A percentile compares a stretch with the other conserved stretches of the same genome.
Evolutionary conservation across 92 coral and sea anemone species (phyloP).

Genomic region (Siderastrea radians): DNA sequence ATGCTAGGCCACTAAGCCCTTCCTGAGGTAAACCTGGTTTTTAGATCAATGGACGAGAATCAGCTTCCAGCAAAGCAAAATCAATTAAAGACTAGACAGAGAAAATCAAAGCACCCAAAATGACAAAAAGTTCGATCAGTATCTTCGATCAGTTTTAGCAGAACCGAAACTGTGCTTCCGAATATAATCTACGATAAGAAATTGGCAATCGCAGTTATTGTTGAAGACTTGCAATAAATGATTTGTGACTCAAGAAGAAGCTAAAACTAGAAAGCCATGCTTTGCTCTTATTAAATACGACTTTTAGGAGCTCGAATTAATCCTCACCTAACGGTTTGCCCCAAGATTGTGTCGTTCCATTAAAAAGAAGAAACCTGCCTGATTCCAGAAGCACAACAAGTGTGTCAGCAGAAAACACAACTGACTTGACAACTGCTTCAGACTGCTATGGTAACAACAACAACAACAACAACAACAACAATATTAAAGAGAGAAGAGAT

Average conservation of each 20-base stretch:
- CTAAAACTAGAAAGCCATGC: too few relatives aligned
- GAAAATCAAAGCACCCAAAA: not conserved
- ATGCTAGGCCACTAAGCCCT: slow-evolving; percentile 18
- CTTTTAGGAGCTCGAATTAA: too few relatives aligned
- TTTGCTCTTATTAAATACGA: too few relatives aligned
- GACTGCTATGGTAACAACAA: slow-evolving; percentile 22
- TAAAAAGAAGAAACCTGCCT: slow-evolving; percentile 59
- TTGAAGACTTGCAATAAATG: not conserved
- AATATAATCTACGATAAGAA: not conserved
- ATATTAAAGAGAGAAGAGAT: not conserved
- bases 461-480: not conserved
- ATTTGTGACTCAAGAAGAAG: too few relatives aligned
- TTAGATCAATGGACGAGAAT: not conserved
- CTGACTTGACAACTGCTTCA: slow-evolving; percentile 47
- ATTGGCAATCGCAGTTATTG: too few relatives aligned
- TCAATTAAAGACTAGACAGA: not conserved
- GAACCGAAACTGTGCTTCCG: too few relatives aligned
- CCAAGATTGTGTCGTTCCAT: slow-evolving; percentile 37
- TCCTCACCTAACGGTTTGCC: slow-evolving; percentile 50
- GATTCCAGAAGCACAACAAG: slow-evolving; percentile 62
- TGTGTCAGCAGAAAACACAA: slow-evolving; percentile 32
- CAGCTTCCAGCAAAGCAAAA: not conserved
- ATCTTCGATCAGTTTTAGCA: too few relatives aligned
- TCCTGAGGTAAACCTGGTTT: slow-evolving; percentile 2
- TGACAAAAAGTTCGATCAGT: not conserved